Evolutionary conservation across 2,888 invertebrate genomes (phyloP).

Genomic region (Drosophila niveifrons): DNA sequence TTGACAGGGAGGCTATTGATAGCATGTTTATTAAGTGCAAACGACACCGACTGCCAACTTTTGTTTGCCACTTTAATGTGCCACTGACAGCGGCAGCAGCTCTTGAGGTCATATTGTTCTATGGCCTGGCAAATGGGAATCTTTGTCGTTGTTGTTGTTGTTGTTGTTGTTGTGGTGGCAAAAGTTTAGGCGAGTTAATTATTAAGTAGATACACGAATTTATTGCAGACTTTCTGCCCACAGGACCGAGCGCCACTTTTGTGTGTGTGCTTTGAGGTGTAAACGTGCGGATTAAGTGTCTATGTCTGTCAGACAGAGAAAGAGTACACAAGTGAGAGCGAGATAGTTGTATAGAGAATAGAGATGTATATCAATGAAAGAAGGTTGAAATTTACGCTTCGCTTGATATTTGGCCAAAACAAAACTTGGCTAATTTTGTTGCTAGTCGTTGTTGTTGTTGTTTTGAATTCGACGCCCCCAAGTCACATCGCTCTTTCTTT

Average conservation of each 20-base stretch:
- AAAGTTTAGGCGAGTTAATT: conserved; percentile 73
- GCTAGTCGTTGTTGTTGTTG: conserved; percentile 30
- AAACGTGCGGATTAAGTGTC: conserved; percentile 82
- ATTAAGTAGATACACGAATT: conserved; percentile 81
- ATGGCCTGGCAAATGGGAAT: conserved; percentile 13
- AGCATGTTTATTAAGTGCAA: conserved; percentile 8
- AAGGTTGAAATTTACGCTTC: conserved; percentile 63
- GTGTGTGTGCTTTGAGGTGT: conserved; percentile 77
- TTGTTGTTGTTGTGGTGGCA: conserved; percentile 28
- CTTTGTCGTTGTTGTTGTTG: conserved; percentile 17
- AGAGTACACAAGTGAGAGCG: no score
- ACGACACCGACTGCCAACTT: conserved; percentile 2
- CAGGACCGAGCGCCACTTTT: conserved; percentile 18
- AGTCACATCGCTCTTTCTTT: no score
- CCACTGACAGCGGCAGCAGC: not conserved
- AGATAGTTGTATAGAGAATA: conserved; percentile 1
- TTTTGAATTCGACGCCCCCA: conserved; percentile 5
- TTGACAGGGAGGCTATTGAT: not conserved
- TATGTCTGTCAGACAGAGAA: conserved; percentile 56
- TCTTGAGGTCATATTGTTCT: conserved; percentile 38
- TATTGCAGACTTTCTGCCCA: conserved; percentile 52
- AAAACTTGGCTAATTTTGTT: conserved; percentile 73
- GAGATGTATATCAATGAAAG: conserved; percentile 63
- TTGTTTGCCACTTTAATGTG: conserved; percentile 10
- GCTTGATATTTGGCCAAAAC: conserved; percentile 46